Evolutionary conservation across 1,140 invertebrate genomes (phyloP), one percentile per base, ranked within the genome.

Genomic region (Euura lappo): DNA sequence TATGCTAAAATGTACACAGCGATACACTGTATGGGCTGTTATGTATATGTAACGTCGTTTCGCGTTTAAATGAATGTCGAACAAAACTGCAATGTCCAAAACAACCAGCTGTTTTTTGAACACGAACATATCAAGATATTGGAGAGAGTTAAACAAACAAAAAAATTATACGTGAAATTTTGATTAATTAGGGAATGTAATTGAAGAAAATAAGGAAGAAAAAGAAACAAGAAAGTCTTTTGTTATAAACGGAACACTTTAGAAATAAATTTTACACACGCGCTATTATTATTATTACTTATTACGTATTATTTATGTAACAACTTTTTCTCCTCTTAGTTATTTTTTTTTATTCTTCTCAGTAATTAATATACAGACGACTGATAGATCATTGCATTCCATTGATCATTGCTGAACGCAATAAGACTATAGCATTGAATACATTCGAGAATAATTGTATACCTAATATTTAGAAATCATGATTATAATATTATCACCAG

Each of bases 101-200:
- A 60, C 28, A 28, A 28, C 28, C 28, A 28, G 10, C 51, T 60
- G 51, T 60, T 60, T 28, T 60, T 60, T 60, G 51, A 60, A 60
- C 51, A 60, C 51, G 13, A 60, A 60, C 51, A 60, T 60, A 60
- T 60, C 51, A 60, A 60, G 13, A n/a, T 60, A 60, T 60, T 60
- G 51, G 51, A 6, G 28, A 28, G 28, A 28, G 1, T 28, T 28
- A 28, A 28, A 28, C 28, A 28, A 28, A 28, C 28, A 28, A 28
- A 28, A 28, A 60, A 60, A 60, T n/a, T 60, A 60, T 6, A 4
- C 51, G 51, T 60, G 51, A 60, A 60, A 60, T 60, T 5, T 60
- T 11, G 28, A 28, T 28, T 11, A 60, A 11, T 60, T 60, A 60
- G 51, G 13, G 51, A 60, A 60, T 8, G 6, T 60, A n/a, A 6